Evolutionary conservation across 1,140 invertebrate genomes (phyloP).

Genomic region (Aradophagus sp.): DNA sequence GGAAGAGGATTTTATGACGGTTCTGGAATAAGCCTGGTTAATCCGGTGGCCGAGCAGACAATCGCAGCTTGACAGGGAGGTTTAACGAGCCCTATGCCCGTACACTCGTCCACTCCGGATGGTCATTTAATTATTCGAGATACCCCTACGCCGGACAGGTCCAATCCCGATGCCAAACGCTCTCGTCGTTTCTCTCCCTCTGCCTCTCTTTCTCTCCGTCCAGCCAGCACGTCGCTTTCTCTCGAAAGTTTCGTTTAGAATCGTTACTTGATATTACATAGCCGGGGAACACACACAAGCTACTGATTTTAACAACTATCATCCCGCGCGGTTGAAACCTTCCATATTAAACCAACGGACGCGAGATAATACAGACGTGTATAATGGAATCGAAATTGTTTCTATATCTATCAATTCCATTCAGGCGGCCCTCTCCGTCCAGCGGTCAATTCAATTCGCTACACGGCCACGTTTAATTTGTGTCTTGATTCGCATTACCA

Average conservation of each 20-base stretch:
- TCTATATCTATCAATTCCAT: constrained; percentile 74
- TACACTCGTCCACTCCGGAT: constrained; percentile 65
- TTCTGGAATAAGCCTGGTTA: constrained; percentile 64
- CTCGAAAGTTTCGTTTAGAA: constrained; percentile 35
- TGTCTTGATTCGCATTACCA: constrained; percentile 66
- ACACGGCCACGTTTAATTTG: constrained; percentile 68
- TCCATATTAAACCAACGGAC: constrained; percentile 70
- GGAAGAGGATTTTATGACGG: constrained; percentile 70
- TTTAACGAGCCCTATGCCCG: constrained; percentile 74
- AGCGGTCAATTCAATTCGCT: constrained; percentile 69
- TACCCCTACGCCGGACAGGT: constrained; percentile 65
- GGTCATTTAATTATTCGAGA: constrained; percentile 76
- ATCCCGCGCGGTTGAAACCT: constrained; percentile 60
- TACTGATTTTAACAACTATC: constrained; percentile 55
- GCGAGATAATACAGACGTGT: constrained; percentile 71
- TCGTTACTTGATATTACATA: constrained; percentile 44
- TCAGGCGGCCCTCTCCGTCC: constrained; percentile 46
- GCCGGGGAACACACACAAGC: constrained; percentile 50
- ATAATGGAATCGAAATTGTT: constrained; percentile 75
- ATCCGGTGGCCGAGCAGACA: constrained; percentile 65
- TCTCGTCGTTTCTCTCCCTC: constrained; percentile 17
- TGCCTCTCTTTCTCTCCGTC: constrained; percentile 25
- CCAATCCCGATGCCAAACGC: constrained; percentile 30
- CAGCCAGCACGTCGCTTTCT: constrained; percentile 13
- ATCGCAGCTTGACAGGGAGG: constrained; percentile 74